Conservation (phyloP, 2,888 invertebrate genomes). For the Drosophila longiperda region DNA sequence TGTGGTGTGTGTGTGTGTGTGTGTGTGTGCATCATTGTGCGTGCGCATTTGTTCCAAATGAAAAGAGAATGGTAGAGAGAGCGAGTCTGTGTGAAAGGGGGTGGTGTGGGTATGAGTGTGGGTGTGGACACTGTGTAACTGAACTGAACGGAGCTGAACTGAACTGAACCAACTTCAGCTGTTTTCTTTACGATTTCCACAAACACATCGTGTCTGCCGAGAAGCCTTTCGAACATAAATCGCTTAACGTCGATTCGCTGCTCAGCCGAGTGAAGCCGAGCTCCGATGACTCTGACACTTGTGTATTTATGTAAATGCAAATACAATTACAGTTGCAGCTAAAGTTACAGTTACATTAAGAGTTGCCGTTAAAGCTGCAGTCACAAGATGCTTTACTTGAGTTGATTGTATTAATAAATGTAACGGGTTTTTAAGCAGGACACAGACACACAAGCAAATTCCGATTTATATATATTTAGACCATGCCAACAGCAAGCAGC, state of each 20-base stretch:
- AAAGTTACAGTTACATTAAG: background rate
- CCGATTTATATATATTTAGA: background rate
- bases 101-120: background rate
- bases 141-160: conserved; percentile 40
- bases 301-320: conserved; percentile 1
- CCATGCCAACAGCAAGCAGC: conserved; percentile 4
- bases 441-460: conserved; percentile 1
- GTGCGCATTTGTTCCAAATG: conserved; percentile 54
- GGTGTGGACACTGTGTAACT: conserved; percentile 28
- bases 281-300: conserved; percentile 1
- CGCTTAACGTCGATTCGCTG: background rate
- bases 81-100: background rate
- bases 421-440: background rate
- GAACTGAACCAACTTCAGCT: conserved; percentile 39
- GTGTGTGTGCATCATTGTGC: conserved; percentile 26
- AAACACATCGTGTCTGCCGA: background rate
- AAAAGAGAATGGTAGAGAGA: conserved; percentile 6
- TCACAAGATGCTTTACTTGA: background rate
- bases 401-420: conserved; percentile 2
- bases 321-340: background rate
- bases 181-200: conserved; percentile 32
- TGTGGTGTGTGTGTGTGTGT: background rate
- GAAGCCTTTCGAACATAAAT: conserved; percentile 11
- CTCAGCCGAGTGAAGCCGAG: background rate
- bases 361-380: too few species aligned